A percentile compares a stretch with the other conserved stretches of the same genome.
Evolutionary conservation across 2,797 vertebrate species (phyloP).

Genomic region (Crocodylus rhombifer): DNA sequence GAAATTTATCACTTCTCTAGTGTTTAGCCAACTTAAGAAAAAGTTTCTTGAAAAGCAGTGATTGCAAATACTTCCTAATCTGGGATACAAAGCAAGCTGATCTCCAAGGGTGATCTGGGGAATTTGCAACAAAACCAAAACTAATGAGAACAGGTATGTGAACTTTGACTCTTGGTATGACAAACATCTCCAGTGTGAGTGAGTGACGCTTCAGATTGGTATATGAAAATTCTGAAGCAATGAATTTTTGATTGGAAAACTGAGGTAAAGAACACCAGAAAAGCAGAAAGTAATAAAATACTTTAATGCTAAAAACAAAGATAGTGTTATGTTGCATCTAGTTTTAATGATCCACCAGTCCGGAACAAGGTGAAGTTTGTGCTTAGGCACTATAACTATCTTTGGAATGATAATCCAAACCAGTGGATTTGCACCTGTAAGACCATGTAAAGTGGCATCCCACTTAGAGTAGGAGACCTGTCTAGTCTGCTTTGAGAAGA

Average conservation of each 20-base stretch:
- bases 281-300: too few species aligned
- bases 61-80: not conserved
- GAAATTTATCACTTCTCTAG: not conserved
- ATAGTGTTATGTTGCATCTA: not conserved
- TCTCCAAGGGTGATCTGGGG: not conserved
- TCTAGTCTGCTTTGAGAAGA: not conserved
- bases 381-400: not conserved
- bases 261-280: not conserved
- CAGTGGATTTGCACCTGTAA: not conserved
- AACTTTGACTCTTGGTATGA: not conserved
- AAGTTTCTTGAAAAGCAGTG: not conserved
- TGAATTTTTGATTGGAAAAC: not conserved
- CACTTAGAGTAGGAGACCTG: not conserved
- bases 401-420: not conserved
- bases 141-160: not conserved
- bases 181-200: not conserved
- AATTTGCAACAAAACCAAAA: not conserved
- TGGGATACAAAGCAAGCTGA: not conserved
- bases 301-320: too few species aligned
- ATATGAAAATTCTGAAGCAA: not conserved
- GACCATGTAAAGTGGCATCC: not conserved
- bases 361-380: not conserved
- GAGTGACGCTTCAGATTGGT: not conserved
- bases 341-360: not conserved
- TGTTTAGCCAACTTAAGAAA: not conserved